These are phyloP conservation scores for Spialia ferax DNA, from an alignment of 2,888 invertebrate species.

Conservation along the genomic window DNA sequence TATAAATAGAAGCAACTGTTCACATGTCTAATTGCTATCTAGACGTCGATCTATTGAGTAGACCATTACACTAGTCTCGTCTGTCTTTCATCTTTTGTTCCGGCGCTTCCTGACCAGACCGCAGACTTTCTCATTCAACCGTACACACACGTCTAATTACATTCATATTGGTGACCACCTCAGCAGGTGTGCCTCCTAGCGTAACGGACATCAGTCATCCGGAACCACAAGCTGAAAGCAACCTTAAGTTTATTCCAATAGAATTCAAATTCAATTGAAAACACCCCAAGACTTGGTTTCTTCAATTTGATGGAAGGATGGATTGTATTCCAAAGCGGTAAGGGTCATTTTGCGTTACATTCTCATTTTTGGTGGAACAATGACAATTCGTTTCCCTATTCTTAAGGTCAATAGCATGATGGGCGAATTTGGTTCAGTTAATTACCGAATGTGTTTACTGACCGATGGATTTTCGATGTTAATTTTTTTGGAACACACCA, in stretches of 20 bases:
- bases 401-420: constrained; percentile 77
- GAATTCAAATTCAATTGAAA: constrained; percentile 47
- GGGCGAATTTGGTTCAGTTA: constrained; percentile 78
- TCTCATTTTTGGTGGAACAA: constrained; percentile 62
- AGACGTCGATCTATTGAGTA: constrained; percentile 29
- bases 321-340: constrained; percentile 64
- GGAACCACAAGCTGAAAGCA: constrained; percentile 46
- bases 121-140: constrained; percentile 67
- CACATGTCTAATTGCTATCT: constrained; percentile 19
- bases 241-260: not conserved
- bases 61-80: constrained; percentile 4
- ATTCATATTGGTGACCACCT: constrained; percentile 81
- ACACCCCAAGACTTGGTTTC: constrained; percentile 44
- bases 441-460: constrained; percentile 66
- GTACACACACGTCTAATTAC: constrained; percentile 71
- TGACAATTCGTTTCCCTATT: constrained; percentile 59
- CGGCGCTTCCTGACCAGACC: constrained; percentile 74
- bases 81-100: constrained; percentile 51
- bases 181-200: constrained; percentile 74
- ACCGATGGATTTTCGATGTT: constrained; percentile 41
- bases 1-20: not conserved
- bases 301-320: constrained; percentile 64
- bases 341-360: constrained; percentile 57
- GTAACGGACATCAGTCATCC: constrained; percentile 75
- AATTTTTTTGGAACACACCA: constrained; percentile 4